phyloP scores from a whole-genome alignment of 2,113 vertebrate species.

The Sprattus sprattus region DNA sequence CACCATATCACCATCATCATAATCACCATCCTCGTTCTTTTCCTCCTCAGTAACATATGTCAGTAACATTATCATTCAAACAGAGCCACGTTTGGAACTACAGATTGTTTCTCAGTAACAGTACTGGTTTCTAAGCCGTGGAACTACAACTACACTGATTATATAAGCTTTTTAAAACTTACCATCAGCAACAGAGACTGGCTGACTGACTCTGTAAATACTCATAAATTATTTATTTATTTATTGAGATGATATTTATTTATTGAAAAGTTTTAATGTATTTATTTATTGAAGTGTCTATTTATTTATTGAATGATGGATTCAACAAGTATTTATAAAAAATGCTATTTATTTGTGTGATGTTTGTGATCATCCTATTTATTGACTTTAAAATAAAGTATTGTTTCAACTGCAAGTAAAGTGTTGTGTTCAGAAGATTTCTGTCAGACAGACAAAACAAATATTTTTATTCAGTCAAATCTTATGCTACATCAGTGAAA shows the following conservation, averaged over 20 bases:
- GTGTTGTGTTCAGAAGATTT: not conserved
- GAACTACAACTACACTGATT: not conserved
- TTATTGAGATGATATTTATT: conserved; percentile 50
- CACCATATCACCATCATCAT: not conserved
- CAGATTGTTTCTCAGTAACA: not conserved
- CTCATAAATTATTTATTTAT: conserved; percentile 46
- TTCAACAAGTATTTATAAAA: not conserved
- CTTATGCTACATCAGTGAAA: not conserved
- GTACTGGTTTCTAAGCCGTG: not conserved
- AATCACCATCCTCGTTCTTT: not conserved
- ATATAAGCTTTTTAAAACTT: not conserved
- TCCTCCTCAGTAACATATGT: not conserved
- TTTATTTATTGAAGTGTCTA: no score
- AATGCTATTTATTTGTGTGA: not conserved
- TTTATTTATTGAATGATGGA: not conserved
- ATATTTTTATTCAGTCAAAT: not conserved
- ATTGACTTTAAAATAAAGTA: not conserved
- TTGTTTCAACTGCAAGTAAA: not conserved
- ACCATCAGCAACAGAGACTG: no score
- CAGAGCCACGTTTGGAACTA: not conserved
- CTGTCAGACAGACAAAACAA: not conserved
- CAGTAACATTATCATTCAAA: not conserved
- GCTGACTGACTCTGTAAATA: no score
- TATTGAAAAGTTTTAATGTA: conserved; percentile 16
- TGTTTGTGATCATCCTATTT: not conserved